A percentile compares a stretch with the other conserved stretches of the same genome.
Evolutionary conservation across 2,113 vertebrate genomes (phyloP).

Genomic region (Podilymbus podiceps): DNA sequence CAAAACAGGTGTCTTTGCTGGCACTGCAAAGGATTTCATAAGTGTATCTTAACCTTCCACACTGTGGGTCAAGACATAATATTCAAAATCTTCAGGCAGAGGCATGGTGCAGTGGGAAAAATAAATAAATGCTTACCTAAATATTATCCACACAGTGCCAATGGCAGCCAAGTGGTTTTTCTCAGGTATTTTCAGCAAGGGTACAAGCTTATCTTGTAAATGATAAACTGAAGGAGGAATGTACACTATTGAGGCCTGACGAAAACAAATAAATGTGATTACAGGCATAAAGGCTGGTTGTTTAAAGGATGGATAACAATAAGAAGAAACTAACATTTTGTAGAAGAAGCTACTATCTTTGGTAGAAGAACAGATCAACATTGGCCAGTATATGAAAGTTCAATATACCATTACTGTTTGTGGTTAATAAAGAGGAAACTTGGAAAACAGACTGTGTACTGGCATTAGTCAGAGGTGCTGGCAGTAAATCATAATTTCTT

Average conservation of each 20-base stretch:
- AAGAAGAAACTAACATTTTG: neutral
- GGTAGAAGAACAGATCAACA: neutral
- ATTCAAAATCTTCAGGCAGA: neutral
- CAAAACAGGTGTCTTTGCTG: neutral
- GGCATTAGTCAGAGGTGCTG: neutral
- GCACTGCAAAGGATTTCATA: neutral
- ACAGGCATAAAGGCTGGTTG: neutral
- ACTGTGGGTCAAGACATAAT: neutral
- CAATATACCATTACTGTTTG: neutral
- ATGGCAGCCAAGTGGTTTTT: neutral
- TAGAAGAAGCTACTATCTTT: neutral
- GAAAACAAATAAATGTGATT: neutral
- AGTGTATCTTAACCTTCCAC: neutral
- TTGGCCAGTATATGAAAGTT: neutral
- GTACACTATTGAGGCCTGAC: neutral
- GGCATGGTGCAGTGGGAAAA: neutral
- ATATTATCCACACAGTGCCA: neutral
- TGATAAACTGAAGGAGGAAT: conserved; percentile 38
- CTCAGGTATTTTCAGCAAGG: neutral
- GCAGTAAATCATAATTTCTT: neutral
- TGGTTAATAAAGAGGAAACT: neutral
- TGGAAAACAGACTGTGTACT: neutral
- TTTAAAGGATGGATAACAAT: neutral
- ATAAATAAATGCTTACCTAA: neutral
- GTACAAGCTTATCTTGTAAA: neutral